These are phyloP conservation scores for Drosophila suzukii DNA, from an alignment of 1,140 invertebrate species.

Conservation along the genomic window DNA sequence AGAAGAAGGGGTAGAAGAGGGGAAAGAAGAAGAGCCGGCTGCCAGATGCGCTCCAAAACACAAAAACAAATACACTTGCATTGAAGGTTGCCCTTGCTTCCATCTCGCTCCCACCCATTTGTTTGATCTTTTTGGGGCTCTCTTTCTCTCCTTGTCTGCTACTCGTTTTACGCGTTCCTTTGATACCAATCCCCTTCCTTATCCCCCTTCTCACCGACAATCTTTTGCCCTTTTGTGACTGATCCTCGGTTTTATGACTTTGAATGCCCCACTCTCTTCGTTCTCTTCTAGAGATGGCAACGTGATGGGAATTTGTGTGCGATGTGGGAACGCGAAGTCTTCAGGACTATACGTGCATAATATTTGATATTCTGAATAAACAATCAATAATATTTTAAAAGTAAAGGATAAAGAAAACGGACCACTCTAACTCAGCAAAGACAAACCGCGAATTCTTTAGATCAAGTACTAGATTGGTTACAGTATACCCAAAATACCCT, in stretches of 20 bases:
- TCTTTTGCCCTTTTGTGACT: slow-evolving; percentile 71
- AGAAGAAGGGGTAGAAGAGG: slow-evolving; percentile 1
- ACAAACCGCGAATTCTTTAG: too few relatives aligned
- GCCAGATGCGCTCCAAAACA: slow-evolving; percentile 42
- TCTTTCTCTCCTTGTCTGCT: slow-evolving; percentile 43
- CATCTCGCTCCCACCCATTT: slow-evolving; percentile 19
- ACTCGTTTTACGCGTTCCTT: slow-evolving; percentile 79
- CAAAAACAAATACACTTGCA: slow-evolving; percentile 36
- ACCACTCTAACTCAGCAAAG: too few relatives aligned
- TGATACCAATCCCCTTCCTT: slow-evolving; percentile 35
- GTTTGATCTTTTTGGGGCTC: slow-evolving; percentile 42
- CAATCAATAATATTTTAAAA: neutral
- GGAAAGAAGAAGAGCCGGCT: slow-evolving; percentile 30
- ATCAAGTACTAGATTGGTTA: too few relatives aligned
- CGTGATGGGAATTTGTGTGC: neutral
- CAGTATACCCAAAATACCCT: too few relatives aligned
- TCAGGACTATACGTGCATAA: neutral
- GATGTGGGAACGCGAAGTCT: neutral
- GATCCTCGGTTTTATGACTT: slow-evolving; percentile 68
- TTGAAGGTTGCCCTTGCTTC: slow-evolving; percentile 38
- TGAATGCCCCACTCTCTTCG: slow-evolving; percentile 8
- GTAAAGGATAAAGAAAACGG: too few relatives aligned
- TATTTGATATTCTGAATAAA: too few relatives aligned
- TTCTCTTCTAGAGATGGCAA: slow-evolving; percentile 9
- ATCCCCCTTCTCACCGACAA: slow-evolving; percentile 18